These are phyloP conservation scores for Heterodera carotae DNA, from an alignment of 1,140 invertebrate genomes.

Conservation along the genomic window DNA sequence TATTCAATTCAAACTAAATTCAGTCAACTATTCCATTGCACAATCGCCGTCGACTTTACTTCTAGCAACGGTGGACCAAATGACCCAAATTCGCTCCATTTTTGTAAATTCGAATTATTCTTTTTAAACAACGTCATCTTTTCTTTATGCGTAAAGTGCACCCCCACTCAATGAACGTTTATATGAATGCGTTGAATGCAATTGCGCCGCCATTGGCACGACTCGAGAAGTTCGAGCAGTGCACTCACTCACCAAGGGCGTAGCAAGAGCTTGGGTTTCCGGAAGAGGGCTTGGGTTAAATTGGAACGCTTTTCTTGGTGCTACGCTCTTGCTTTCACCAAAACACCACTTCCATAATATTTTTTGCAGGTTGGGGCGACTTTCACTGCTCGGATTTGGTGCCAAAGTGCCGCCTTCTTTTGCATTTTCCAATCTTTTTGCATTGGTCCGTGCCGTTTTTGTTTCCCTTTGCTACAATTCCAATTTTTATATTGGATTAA, in stretches of 20 bases:
- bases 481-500: conserved; percentile 3
- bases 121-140: conserved; percentile 8
- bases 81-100: conserved; percentile 49
- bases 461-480: too few relatives aligned
- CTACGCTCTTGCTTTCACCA: too few relatives aligned
- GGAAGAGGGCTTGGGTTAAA: too few relatives aligned
- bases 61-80: conserved; percentile 56
- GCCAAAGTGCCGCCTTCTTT: conserved; percentile 53
- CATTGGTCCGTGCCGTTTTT: conserved; percentile 36
- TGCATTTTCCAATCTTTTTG: conserved; percentile 50
- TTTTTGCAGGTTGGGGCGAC: conserved; percentile 42
- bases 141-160: conserved; percentile 44
- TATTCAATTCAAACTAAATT: background rate
- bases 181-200: conserved; percentile 35
- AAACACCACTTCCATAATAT: too few relatives aligned
- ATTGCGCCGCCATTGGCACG: conserved; percentile 33
- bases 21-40: conserved; percentile 48
- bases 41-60: conserved; percentile 54
- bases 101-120: conserved; percentile 7
- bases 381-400: conserved; percentile 54
- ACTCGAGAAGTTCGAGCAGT: conserved; percentile 34
- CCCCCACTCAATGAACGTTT: conserved; percentile 44
- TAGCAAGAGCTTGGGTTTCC: too few relatives aligned
- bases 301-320: too few relatives aligned
- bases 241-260: too few relatives aligned